Base-by-base conservation (phyloP, 2,888 invertebrate species). In the Xestobium rufovillosum region DNA sequence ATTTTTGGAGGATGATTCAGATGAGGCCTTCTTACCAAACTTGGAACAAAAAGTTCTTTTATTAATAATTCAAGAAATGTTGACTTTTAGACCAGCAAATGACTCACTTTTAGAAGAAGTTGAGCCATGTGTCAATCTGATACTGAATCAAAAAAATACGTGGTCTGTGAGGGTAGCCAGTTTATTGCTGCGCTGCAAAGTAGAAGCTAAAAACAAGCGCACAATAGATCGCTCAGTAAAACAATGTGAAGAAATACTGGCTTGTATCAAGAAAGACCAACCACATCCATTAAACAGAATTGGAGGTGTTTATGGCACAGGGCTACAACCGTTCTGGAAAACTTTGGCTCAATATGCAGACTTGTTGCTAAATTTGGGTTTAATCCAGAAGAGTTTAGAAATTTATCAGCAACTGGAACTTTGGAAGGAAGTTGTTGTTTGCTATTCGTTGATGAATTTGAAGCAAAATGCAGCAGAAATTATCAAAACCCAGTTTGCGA, bases 381-480 rank as follows among this genome's bases (percentile, higher is more conserved):
- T 88, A 43, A 76, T 83, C 2, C 91, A 91, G 61, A 79, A 81
- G 3, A 92, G 94, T 1, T 67, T 92, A 12, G 86, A 89, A 45
- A 68, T 86, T 34, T 91, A 80, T 60, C 66, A 80, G 14, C 68
- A 74, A 31, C 68, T 95, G 14, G 75, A 87, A 49, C 67, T 85
- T 14, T 98, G 96, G 95, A 90, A 95, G 53, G 83, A 91, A 45
- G 87, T 92, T 15, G 87, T 98, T 36, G 74, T 78, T 2, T 97
- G 97, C 65, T 96, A 96, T 59, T 85, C 86, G 26, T 68, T 79
- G 43, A 63, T 96, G 42, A 82, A 90, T 49, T 67, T 91, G 49
- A 71, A 81, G 19, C 90, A 95, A 55, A 90, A 90, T 77, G 95
- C 96, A 0, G 89, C 91, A 4, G 84, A 88, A 62, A 70, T 96